Base-by-base conservation (phyloP, 1,140 invertebrate genomes). In the Papilio machaon region DNA sequence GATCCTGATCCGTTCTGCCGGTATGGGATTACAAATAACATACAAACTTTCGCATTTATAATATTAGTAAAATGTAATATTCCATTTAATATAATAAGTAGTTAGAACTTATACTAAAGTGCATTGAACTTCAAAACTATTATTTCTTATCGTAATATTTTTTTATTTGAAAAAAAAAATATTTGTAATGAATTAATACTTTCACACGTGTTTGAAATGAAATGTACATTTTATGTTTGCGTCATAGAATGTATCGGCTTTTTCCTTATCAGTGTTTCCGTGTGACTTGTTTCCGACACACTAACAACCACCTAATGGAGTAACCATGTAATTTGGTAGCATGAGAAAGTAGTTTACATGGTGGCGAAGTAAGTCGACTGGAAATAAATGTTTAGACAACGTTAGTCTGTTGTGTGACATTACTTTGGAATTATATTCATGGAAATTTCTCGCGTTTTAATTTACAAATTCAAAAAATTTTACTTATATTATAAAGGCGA, bases 301-400 rank as follows among this genome's bases (percentile, higher is more conserved):
- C 64, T 70, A 70, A 70, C 64, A 70, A 70, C 64, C 23, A 70
- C 30, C 64, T 70, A 70, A 70, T 70, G 64, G 30, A 70, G 64
- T 30, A 70, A 70, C 30, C 64, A 70, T 70, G 64, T 70, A 70
- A 70, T 70, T 70, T 70, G 64, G 64, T 70, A 70, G 64, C 64
- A 70, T 70, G 64, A 35, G 64, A 70, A 70, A 70, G 64, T 70
- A 70, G 64, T 70, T 70, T 70, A 70, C 30, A 70, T 70, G 64
- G 30, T 38, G 64, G 17, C 30, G 64, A 70, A 35, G 64, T 35
- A 35, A 70, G 23, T 70, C 64, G 30, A 70, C 64, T 35, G 64
- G 23, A 70, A 70, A 38, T 30, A 70, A 35, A 35, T 30, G 64
- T 67, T 67, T 35, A 70, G 23, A 70, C 30, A 70, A 15, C 23